Percentiles rank a stretch among this genome's conserved stretches.
phyloP scores from a whole-genome alignment of 2,113 vertebrate genomes.

The Nesoenas mayeri region DNA sequence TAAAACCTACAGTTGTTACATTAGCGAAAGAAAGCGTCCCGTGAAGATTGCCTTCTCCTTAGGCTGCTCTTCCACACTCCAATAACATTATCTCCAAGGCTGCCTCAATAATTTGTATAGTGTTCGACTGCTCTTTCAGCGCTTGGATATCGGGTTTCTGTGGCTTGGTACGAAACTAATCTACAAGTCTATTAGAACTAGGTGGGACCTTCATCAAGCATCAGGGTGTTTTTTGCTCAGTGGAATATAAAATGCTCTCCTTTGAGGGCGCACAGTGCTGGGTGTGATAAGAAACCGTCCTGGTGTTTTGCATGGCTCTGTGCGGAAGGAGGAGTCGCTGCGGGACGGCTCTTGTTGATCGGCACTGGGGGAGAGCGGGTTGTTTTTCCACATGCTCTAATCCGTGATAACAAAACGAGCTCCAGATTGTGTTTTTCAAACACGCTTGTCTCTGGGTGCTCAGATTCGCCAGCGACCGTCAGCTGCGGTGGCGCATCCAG shows the following conservation, averaged over 20 bases:
- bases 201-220: neutral
- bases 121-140: neutral
- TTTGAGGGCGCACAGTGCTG: neutral
- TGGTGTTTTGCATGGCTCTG: neutral
- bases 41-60: neutral
- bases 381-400: constrained; percentile 29
- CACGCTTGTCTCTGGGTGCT: neutral
- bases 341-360: neutral
- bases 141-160: neutral
- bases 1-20: neutral
- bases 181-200: neutral
- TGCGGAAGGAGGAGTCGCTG: neutral
- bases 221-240: neutral
- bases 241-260: neutral
- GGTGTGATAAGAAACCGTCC: constrained; percentile 22
- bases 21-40: neutral
- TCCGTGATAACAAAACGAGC: constrained; percentile 13
- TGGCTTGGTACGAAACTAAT: neutral
- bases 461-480: neutral
- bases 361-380: neutral
- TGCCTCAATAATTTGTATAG: neutral
- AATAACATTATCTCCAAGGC: neutral
- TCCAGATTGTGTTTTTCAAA: constrained; percentile 17
- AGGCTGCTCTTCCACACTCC: neutral
- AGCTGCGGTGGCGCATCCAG: fast-evolving